These are phyloP conservation scores for Eupithecia pulchellata DNA, from an alignment of 2,888 invertebrate genomes.

Conservation along the genomic window DNA sequence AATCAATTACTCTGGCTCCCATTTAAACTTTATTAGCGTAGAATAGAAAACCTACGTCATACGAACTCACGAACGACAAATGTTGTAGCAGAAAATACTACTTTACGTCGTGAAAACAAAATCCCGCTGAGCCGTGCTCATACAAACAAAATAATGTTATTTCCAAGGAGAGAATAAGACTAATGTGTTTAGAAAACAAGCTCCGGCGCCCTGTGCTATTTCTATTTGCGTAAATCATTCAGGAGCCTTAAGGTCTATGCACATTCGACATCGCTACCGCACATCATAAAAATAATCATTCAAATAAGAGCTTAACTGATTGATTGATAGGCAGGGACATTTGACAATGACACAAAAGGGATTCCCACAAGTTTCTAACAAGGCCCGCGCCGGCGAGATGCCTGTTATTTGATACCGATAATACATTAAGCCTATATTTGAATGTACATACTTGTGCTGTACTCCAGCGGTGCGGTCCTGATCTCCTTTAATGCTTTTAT, in stretches of 20 bases:
- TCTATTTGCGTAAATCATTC: conserved; percentile 32
- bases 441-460: too few relatives aligned
- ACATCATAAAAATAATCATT: too few relatives aligned
- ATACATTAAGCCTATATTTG: too few relatives aligned
- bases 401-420: too few relatives aligned
- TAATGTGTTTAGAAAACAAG: conserved; percentile 38
- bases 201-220: conserved; percentile 21
- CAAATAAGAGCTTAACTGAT: too few relatives aligned
- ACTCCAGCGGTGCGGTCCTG: too few relatives aligned
- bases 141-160: conserved; percentile 39
- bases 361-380: too few relatives aligned
- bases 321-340: too few relatives aligned
- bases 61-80: background rate
- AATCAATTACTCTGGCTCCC: background rate
- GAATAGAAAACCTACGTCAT: background rate
- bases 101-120: conserved; percentile 29
- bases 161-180: conserved; percentile 35
- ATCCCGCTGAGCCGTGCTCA: conserved; percentile 25
- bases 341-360: too few relatives aligned
- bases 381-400: too few relatives aligned
- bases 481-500: too few relatives aligned
- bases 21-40: background rate
- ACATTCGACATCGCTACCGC: background rate
- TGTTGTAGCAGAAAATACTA: conserved; percentile 12
- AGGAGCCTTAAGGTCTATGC: background rate